Conservation (phyloP, 2,888 invertebrate species). For the Tricholauxania praeusta region DNA sequence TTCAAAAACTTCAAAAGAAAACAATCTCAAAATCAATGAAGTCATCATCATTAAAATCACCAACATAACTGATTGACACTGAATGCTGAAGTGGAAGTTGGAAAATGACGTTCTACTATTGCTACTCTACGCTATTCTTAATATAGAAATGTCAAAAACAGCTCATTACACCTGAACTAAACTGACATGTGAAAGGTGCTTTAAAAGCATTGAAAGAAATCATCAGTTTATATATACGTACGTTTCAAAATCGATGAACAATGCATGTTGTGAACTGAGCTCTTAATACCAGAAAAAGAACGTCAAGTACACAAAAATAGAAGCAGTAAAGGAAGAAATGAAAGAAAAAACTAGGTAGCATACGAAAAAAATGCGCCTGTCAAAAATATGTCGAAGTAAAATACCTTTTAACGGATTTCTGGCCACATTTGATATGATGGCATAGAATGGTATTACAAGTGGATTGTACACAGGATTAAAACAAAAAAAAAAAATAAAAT, state of each 20-base stretch:
- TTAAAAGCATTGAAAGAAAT: background rate
- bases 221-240: background rate
- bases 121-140: background rate
- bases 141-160: background rate
- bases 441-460: conserved; percentile 8
- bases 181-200: conserved; percentile 3
- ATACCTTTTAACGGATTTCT: conserved; percentile 29
- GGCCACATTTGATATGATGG: background rate
- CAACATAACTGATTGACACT: background rate
- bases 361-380: conserved; percentile 7
- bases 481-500: background rate
- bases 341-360: background rate
- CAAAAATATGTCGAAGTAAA: conserved; percentile 25
- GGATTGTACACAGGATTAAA: background rate
- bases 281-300: conserved; percentile 14
- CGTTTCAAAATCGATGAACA: background rate
- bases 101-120: no score
- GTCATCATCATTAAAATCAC: background rate
- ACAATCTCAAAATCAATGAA: background rate
- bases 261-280: background rate
- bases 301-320: background rate
- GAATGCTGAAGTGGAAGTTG: background rate
- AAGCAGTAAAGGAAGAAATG: background rate
- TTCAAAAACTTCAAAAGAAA: background rate
- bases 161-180: conserved; percentile 2